Evolutionary conservation across 2,888 invertebrate species (phyloP).

Genomic region (Agriopis marginaria): DNA sequence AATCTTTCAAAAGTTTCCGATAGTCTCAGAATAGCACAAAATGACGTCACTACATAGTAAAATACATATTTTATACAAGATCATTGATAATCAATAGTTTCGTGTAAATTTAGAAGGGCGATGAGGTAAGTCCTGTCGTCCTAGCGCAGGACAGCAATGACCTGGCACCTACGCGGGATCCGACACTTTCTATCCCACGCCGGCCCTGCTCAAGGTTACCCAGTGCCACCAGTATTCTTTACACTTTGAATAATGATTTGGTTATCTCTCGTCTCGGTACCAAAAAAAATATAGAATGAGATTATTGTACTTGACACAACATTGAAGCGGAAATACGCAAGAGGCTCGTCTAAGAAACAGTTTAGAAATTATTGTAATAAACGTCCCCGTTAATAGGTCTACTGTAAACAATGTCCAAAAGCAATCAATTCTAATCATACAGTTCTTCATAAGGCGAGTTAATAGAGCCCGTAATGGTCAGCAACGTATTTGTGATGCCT

Average conservation of each 20-base stretch:
- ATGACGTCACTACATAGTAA: background rate
- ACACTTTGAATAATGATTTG: slow-evolving; percentile 20
- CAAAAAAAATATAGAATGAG: too few species aligned
- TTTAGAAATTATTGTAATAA: too few species aligned
- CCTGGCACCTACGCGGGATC: slow-evolving; percentile 51
- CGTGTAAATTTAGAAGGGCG: slow-evolving; percentile 36
- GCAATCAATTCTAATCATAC: background rate
- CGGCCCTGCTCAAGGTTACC: slow-evolving; percentile 49
- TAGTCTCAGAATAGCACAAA: background rate
- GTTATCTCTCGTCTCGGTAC: background rate
- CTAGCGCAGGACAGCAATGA: slow-evolving; percentile 42
- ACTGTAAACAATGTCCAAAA: background rate
- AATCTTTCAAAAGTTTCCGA: background rate
- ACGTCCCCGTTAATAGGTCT: background rate
- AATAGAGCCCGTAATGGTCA: too few species aligned
- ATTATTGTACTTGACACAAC: too few species aligned
- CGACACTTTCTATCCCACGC: slow-evolving; percentile 54
- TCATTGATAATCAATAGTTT: background rate
- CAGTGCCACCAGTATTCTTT: slow-evolving; percentile 7
- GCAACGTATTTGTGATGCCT: too few species aligned
- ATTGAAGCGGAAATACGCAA: too few species aligned
- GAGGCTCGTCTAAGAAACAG: too few species aligned
- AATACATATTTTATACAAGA: background rate
- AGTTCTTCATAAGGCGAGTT: background rate
- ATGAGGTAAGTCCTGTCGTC: slow-evolving; percentile 42